Evolutionary conservation across 2,797 vertebrate species (phyloP), one percentile per base, ranked within the genome.

Genomic region (Harpagifer antarcticus): DNA sequence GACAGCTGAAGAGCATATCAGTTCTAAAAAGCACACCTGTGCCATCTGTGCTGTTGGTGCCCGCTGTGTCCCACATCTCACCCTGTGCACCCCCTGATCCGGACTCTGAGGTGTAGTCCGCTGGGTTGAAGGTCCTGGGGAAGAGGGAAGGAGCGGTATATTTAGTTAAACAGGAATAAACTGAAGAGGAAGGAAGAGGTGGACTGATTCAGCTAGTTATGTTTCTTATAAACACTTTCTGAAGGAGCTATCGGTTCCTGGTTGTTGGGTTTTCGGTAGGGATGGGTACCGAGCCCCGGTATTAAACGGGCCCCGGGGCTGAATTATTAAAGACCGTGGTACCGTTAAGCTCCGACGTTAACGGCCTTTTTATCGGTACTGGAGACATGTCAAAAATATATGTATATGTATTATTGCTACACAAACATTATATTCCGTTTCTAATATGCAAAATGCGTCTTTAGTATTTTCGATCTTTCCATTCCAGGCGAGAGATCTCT

Each of bases 91-190:
- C 95, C 93, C 92, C 95, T 20, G 93, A 95, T 77, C 96, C 85
- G 68, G 94, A 87, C 84, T 95, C 94, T 86, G 95, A 91, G 91
- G 96, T 96, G 91, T 98, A 99, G 92, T 99, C 98, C 52, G 97
- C 97, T 79, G 97, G 97, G 87, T 99, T 98, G 91, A 99, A 99
- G 73, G 96, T 98, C 89, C 98, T 99, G 83, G 5, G 31, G 19
- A 72, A 40, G 55, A 84, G 57, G 43, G 3, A 37, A 43, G 13
- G n/a, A 17, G 6, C 37, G 3, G n/a, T 62, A 33, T 13, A 47
- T 44, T 45, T 12, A 70, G 15, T 47, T 27, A 59, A 2, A 40
- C 3, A 15, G 20, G 61, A 45, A 60, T 16, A 44, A 58, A 56
- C 3, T 52, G 6, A 44, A 55, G 17, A 17, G 31, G 2, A 37